Evolutionary conservation across 1,140 invertebrate genomes (phyloP).

Genomic region (Drosophila orena): DNA sequence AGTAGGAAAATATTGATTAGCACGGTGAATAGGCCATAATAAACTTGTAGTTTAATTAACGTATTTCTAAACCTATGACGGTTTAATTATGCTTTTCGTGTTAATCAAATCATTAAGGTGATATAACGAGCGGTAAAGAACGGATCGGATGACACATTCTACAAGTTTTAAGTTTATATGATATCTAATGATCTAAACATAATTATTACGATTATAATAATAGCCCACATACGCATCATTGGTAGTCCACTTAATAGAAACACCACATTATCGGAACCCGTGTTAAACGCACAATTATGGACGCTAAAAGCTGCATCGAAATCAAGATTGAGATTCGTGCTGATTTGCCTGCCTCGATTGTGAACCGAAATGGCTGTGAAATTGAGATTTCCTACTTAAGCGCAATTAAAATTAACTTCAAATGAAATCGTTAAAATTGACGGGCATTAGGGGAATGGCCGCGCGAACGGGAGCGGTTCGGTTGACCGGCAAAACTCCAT

Average conservation of each 20-base stretch:
- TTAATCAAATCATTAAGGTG: neutral
- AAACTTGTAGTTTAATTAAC: slow-evolving; percentile 4
- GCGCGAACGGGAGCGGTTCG: slow-evolving; percentile 10
- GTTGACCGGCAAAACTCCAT: slow-evolving; percentile 43
- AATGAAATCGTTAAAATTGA: slow-evolving; percentile 55
- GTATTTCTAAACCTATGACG: neutral
- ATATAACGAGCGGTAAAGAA: neutral
- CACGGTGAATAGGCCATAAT: neutral
- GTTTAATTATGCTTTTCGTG: neutral
- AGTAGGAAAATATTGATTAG: slow-evolving; percentile 3
- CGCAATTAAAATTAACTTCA: slow-evolving; percentile 78
- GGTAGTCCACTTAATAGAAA: neutral
- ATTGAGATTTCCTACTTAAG: slow-evolving; percentile 80
- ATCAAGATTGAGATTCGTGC: slow-evolving; percentile 49
- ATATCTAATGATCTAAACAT: neutral
- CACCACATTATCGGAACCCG: neutral
- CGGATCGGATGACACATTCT: neutral
- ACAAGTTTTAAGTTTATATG: neutral
- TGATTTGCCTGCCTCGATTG: slow-evolving; percentile 59
- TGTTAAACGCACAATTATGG: slow-evolving; percentile 46
- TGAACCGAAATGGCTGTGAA: slow-evolving; percentile 68
- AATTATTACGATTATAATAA: slow-evolving; percentile 1
- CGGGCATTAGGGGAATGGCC: slow-evolving; percentile 43
- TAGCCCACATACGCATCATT: slow-evolving; percentile 1
- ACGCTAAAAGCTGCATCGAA: slow-evolving; percentile 44